A percentile compares a stretch with the other conserved stretches of the same genome.
phyloP scores from a whole-genome alignment of 2,797 vertebrate genomes.

The Gadopsis bispinosus region DNA sequence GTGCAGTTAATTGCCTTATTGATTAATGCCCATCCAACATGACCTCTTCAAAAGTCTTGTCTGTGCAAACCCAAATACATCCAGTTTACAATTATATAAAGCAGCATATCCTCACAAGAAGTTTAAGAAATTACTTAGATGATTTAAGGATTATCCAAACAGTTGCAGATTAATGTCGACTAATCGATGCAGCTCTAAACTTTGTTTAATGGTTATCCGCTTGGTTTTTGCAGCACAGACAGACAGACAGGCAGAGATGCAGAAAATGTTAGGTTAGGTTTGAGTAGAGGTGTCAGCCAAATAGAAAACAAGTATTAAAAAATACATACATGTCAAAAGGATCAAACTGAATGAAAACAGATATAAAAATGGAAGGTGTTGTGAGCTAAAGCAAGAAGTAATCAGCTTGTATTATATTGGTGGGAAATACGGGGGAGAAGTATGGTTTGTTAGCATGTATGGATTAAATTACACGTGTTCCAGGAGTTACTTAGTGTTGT shows the following conservation, averaged over 20 bases:
- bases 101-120: too few species aligned
- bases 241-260: background rate
- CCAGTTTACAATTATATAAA: background rate
- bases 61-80: background rate
- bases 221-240: background rate
- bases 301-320: background rate
- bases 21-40: too few species aligned
- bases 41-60: background rate
- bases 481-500: conserved; percentile 39
- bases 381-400: background rate
- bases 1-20: too few species aligned
- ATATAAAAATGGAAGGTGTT: background rate
- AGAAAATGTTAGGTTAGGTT: background rate
- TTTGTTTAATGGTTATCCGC: conserved; percentile 1
- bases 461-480: conserved; percentile 51
- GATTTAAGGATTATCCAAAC: background rate
- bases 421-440: conserved; percentile 15
- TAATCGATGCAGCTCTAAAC: background rate
- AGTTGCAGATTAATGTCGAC: background rate
- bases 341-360: background rate
- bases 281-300: background rate
- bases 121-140: too few species aligned
- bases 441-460: conserved; percentile 19
- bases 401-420: conserved; percentile 8
- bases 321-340: background rate